phyloP scores from a whole-genome alignment of 2,888 invertebrate species.

The Arctia plantaginis region DNA sequence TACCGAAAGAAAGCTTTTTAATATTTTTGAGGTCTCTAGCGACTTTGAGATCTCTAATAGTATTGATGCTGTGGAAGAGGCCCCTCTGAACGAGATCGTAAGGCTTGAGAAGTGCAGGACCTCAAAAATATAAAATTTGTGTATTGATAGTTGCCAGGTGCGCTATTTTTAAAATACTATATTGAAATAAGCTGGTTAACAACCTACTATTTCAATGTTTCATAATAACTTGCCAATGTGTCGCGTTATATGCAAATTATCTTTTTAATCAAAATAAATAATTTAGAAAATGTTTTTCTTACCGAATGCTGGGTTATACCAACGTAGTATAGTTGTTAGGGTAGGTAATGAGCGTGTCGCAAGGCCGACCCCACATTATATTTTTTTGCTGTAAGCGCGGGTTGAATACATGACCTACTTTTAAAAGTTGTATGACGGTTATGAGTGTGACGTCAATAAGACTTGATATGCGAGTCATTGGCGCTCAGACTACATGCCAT shows the following conservation, averaged over 20 bases:
- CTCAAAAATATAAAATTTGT: background rate
- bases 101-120: background rate
- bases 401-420: slow-evolving; percentile 80
- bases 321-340: slow-evolving; percentile 31
- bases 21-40: background rate
- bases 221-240: background rate
- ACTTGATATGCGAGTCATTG: slow-evolving; percentile 59
- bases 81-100: background rate
- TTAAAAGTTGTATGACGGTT: slow-evolving; percentile 69
- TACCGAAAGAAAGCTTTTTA: background rate
- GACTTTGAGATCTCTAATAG: background rate
- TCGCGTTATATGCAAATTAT: background rate
- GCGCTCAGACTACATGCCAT: slow-evolving; percentile 24
- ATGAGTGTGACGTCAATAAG: slow-evolving; percentile 82
- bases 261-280: background rate
- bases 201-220: background rate
- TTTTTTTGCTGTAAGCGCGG: slow-evolving; percentile 68
- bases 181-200: slow-evolving; percentile 1
- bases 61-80: background rate
- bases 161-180: background rate
- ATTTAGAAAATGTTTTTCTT: slow-evolving; percentile 51
- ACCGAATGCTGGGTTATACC: slow-evolving; percentile 42
- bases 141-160: background rate
- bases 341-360: slow-evolving; percentile 63
- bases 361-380: slow-evolving; percentile 67